These are phyloP conservation scores for Piaya cayana DNA, from an alignment of 2,113 vertebrate genomes.

Conservation along the genomic window DNA sequence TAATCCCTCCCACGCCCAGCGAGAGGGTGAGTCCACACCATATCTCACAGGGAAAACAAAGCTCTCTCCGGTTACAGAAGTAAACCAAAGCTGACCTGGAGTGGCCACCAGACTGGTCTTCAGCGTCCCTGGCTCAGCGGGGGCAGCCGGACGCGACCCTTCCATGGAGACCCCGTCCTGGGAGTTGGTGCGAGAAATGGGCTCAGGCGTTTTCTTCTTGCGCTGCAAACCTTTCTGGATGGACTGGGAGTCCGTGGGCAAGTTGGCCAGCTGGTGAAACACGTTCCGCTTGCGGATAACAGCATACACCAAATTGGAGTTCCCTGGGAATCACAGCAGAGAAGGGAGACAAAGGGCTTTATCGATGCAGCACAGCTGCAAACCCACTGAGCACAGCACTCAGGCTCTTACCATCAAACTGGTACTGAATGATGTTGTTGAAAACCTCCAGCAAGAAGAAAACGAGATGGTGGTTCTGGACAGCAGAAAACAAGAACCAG, in stretches of 20 bases:
- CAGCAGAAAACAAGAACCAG: slow-evolving; percentile 93
- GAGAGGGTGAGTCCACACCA: background rate
- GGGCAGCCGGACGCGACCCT: slow-evolving; percentile 91
- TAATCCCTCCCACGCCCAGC: slow-evolving; percentile 47
- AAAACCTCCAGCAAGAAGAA: slow-evolving; percentile 98
- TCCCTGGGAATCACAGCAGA: slow-evolving; percentile 77
- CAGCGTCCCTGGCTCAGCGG: slow-evolving; percentile 92
- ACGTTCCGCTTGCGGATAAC: slow-evolving; percentile 96
- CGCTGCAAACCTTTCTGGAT: slow-evolving; percentile 95
- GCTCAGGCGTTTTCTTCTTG: slow-evolving; percentile 85
- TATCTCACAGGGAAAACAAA: slow-evolving; percentile 18
- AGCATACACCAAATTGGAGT: slow-evolving; percentile 95
- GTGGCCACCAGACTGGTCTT: slow-evolving; percentile 94
- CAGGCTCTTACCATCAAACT: slow-evolving; percentile 90
- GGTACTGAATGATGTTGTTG: slow-evolving; percentile 99
- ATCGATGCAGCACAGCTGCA: background rate
- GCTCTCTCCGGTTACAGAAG: background rate
- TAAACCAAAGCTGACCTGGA: slow-evolving; percentile 80
- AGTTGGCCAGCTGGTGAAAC: slow-evolving; percentile 96
- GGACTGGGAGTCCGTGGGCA: slow-evolving; percentile 84
- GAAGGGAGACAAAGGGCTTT: background rate
- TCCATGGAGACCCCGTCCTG: slow-evolving; percentile 96
- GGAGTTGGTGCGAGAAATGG: slow-evolving; percentile 90
- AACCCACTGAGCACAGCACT: background rate
- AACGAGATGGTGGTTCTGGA: slow-evolving; percentile 96